A percentile compares a stretch with the other conserved stretches of the same genome.
Conservation (phyloP, 2,113 vertebrate species). For the Chlamydotis undulata region DNA sequence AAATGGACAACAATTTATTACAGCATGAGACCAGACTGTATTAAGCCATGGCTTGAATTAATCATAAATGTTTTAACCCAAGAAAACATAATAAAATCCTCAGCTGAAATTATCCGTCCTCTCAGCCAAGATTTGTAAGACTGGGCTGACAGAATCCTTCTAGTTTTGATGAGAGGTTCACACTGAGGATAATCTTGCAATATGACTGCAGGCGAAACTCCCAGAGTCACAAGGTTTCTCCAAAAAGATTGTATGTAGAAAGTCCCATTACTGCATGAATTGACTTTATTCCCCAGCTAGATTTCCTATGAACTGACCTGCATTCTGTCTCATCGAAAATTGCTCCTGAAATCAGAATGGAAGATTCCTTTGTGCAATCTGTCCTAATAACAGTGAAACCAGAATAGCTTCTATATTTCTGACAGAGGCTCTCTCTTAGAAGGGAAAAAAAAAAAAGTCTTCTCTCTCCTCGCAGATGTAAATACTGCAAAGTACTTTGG, state of each 20-base stretch:
- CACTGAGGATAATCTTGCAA: background rate
- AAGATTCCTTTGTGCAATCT: slow-evolving; percentile 6
- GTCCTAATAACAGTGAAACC: background rate
- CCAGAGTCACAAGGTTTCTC: background rate
- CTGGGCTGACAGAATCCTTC: background rate
- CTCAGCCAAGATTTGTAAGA: background rate
- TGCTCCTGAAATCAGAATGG: background rate
- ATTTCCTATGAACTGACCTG: background rate
- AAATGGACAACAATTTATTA: background rate
- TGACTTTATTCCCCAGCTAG: background rate
- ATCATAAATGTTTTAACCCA: background rate
- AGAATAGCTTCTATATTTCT: background rate
- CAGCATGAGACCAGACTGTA: background rate
- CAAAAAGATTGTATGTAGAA: background rate
- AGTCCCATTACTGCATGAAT: background rate
- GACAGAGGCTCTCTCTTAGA: background rate
- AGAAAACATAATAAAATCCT: background rate
- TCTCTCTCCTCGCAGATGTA: background rate
- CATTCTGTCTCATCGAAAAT: background rate
- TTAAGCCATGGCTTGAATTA: background rate
- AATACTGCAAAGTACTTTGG: slow-evolving; percentile 29
- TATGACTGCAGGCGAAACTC: background rate
- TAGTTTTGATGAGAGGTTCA: background rate
- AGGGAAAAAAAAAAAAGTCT: background rate
- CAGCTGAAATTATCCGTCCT: background rate